Evolutionary conservation across 2,888 invertebrate genomes (phyloP).

Genomic region (Lepas anatifera): DNA sequence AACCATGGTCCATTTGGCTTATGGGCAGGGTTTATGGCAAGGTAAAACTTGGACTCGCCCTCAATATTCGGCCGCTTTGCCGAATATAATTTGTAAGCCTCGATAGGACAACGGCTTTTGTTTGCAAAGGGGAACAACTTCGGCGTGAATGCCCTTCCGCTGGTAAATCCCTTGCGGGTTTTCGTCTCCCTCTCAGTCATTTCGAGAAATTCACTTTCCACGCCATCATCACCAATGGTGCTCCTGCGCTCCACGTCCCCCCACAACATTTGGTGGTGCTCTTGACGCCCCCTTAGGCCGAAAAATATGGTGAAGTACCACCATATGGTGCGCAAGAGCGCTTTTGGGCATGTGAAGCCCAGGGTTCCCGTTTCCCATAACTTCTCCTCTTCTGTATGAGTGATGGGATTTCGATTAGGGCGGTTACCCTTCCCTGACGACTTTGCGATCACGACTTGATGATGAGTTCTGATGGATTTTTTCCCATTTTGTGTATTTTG

Average conservation of each 20-base stretch:
- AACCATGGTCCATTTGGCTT: background rate
- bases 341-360: background rate
- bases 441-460: too few species aligned
- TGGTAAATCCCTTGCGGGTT: background rate
- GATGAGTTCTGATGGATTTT: too few species aligned
- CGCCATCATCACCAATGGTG: background rate
- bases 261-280: background rate
- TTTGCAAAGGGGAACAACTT: background rate
- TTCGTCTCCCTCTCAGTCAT: background rate
- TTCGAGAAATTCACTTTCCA: background rate
- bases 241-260: background rate
- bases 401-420: background rate
- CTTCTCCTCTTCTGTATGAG: background rate
- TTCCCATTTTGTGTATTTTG: too few species aligned
- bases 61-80: background rate
- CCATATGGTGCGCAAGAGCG: background rate
- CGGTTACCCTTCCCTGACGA: background rate
- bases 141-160: background rate
- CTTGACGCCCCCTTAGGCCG: background rate
- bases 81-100: background rate
- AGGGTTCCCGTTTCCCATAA: background rate
- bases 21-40: background rate
- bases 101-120: background rate
- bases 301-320: background rate
- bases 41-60: background rate